A percentile compares a stretch with the other conserved stretches of the same genome.
phyloP scores from a whole-genome alignment of 2,113 vertebrate species.

The Sorex fumeus region DNA sequence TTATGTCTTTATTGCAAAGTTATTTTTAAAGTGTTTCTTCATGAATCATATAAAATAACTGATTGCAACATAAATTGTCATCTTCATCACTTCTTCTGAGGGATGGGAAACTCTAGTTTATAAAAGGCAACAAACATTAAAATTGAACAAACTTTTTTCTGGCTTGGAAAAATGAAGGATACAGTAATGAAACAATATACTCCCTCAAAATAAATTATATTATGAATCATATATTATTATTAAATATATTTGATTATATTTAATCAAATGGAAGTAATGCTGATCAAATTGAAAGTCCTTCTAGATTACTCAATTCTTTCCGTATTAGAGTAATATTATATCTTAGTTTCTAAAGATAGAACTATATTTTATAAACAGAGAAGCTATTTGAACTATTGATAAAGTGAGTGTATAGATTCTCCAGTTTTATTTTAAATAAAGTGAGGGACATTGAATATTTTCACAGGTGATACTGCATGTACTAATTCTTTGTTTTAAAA shows the following conservation, averaged over 20 bases:
- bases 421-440: constrained; percentile 44
- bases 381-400: constrained; percentile 71
- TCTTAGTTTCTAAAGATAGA: constrained; percentile 91
- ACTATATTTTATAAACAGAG: constrained; percentile 73
- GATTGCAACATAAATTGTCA: constrained; percentile 82
- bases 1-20: constrained; percentile 83
- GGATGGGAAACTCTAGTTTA: constrained; percentile 64
- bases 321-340: constrained; percentile 93
- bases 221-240: constrained; percentile 47
- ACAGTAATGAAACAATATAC: constrained; percentile 50
- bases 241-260: constrained; percentile 43
- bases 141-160: constrained; percentile 81
- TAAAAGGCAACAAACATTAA: constrained; percentile 76
- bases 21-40: constrained; percentile 87
- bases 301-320: constrained; percentile 94
- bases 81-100: constrained; percentile 74
- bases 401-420: constrained; percentile 44
- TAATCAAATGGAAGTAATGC: constrained; percentile 85
- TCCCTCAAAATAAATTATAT: constrained; percentile 69
- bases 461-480: not conserved
- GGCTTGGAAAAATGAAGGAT: constrained; percentile 78
- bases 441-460: not conserved
- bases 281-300: constrained; percentile 92
- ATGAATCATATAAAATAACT: constrained; percentile 88
- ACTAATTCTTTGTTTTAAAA: constrained; percentile 19